Percentiles rank a stretch among this genome's conserved stretches.
Evolutionary conservation across 2,797 vertebrate species (phyloP).

Genomic region (Synanceia verrucosa): DNA sequence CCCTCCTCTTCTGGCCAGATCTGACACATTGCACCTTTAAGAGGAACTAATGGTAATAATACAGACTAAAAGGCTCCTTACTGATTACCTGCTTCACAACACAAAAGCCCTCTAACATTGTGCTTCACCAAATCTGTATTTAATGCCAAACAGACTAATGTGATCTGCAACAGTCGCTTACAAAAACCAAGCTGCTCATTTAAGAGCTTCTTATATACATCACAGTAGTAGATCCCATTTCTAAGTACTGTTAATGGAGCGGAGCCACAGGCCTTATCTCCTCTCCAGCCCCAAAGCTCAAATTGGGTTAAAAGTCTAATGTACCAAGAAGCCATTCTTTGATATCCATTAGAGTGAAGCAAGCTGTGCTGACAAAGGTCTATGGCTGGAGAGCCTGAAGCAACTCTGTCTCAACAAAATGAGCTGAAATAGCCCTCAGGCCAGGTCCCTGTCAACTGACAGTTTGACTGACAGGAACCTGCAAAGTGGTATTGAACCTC

Average conservation of each 20-base stretch:
- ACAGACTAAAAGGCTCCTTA: neutral
- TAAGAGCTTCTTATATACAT: conserved; percentile 18
- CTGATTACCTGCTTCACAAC: neutral
- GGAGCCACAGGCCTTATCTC: conserved; percentile 10
- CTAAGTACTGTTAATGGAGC: conserved; percentile 42
- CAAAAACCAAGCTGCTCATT: conserved; percentile 1
- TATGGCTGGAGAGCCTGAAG: conserved; percentile 43
- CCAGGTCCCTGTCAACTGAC: conserved; percentile 38
- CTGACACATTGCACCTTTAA: neutral
- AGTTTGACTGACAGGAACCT: conserved; percentile 45
- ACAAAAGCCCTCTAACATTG: neutral
- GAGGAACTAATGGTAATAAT: neutral
- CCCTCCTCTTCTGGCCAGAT: neutral
- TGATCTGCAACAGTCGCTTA: neutral
- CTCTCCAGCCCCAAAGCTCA: conserved; percentile 23
- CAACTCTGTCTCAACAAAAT: conserved; percentile 30
- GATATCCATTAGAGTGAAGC: conserved; percentile 58
- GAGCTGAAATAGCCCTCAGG: conserved; percentile 42
- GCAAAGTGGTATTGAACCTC: conserved; percentile 25
- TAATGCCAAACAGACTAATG: neutral
- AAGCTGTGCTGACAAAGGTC: conserved; percentile 46
- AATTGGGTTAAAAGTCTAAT: conserved; percentile 59
- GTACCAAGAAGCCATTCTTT: conserved; percentile 38
- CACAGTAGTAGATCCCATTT: conserved; percentile 35
- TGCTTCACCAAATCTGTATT: neutral